Percentiles rank a stretch among this genome's conserved stretches.
phyloP scores from a whole-genome alignment of 2,797 vertebrate genomes.

The Myotis findleyi region DNA sequence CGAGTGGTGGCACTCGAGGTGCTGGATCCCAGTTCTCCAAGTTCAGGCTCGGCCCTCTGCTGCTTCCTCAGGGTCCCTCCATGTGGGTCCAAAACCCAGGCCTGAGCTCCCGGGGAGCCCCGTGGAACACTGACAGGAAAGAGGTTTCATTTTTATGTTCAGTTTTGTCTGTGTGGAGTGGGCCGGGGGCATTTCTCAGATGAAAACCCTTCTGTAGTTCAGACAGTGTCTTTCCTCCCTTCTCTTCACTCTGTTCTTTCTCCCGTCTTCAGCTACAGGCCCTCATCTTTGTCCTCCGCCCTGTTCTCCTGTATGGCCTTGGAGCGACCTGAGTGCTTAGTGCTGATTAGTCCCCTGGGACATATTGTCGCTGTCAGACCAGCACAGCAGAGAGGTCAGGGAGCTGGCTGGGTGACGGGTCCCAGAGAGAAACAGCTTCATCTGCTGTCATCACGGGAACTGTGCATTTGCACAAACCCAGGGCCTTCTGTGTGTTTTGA shows the following conservation, averaged over 20 bases:
- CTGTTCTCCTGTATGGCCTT: constrained; percentile 74
- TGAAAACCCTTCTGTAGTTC: background rate
- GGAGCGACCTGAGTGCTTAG: constrained; percentile 70
- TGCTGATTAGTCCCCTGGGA: constrained; percentile 72
- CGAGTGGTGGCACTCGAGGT: too few species aligned
- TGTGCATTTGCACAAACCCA: background rate
- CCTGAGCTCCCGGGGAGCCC: background rate
- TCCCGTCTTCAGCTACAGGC: background rate
- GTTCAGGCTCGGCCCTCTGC: background rate
- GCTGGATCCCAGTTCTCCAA: too few species aligned
- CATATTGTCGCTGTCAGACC: constrained; percentile 51
- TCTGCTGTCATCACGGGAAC: background rate
- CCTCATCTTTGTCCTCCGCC: background rate
- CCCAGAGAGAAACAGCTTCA: constrained; percentile 49
- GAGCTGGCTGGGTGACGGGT: background rate
- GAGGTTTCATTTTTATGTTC: background rate
- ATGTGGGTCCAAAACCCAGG: background rate
- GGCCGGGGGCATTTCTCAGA: background rate
- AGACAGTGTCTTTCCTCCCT: background rate
- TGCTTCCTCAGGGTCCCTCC: background rate
- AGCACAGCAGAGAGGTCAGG: background rate
- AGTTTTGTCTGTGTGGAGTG: background rate
- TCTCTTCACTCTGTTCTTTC: background rate
- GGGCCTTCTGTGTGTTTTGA: constrained; percentile 8
- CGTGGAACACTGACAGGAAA: background rate